phyloP scores from a whole-genome alignment of 2,888 invertebrate genomes.

The Idaea dimidiata region DNA sequence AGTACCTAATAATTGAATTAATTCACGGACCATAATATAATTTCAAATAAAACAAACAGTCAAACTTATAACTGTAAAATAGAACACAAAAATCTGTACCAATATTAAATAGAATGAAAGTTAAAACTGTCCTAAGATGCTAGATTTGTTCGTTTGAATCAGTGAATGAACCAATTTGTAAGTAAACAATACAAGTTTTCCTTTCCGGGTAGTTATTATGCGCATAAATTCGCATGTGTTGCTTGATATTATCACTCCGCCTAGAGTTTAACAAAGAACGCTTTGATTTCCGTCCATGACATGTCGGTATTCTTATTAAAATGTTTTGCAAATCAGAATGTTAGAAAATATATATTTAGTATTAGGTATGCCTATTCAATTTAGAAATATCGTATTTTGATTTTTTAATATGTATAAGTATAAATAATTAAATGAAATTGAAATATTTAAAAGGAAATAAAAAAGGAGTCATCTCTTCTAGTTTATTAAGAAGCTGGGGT shows the following conservation, averaged over 20 bases:
- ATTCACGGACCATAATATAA: too few species aligned
- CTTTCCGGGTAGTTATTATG: neutral
- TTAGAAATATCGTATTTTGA: too few species aligned
- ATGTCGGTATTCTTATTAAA: neutral
- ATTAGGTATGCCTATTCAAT: neutral
- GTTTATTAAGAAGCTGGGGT: too few species aligned
- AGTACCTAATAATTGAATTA: too few species aligned
- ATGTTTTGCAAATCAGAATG: neutral
- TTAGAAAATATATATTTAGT: neutral
- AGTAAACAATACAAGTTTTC: neutral
- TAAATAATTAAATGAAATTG: too few species aligned
- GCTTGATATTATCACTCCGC: neutral
- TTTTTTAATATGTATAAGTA: too few species aligned
- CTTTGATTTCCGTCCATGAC: neutral
- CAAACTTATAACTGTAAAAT: too few species aligned
- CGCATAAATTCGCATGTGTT: neutral
- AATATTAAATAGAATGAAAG: neutral
- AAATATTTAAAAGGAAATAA: too few species aligned
- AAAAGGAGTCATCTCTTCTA: too few species aligned
- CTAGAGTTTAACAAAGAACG: neutral
- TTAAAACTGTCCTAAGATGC: neutral
- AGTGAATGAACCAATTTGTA: neutral
- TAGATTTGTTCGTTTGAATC: neutral
- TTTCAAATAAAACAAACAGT: too few species aligned
- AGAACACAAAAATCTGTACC: too few species aligned